Conservation (phyloP, 2,113 vertebrate species). For the Beaufortia kweichowensis region DNA sequence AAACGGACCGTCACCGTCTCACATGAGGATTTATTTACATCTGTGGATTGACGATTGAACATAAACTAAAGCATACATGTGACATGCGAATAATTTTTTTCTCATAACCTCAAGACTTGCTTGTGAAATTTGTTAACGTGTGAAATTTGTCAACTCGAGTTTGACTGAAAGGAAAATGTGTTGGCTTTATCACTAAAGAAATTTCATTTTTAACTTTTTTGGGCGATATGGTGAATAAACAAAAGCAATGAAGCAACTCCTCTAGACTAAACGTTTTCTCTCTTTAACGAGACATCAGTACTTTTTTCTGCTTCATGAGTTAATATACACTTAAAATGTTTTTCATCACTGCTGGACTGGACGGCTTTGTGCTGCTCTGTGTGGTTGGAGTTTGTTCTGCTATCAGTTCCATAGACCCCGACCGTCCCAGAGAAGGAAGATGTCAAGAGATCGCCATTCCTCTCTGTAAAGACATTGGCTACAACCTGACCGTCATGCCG, state of each 20-base stretch:
- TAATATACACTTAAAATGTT: conserved; percentile 62
- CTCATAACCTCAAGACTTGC: not conserved
- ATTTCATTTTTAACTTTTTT: too few relatives aligned
- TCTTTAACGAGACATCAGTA: not conserved
- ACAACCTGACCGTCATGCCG: conserved; percentile 95
- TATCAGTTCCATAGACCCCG: conserved; percentile 88
- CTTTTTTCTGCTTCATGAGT: conserved; percentile 16
- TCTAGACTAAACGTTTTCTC: not conserved
- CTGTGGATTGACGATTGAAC: not conserved
- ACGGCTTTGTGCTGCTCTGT: conserved; percentile 56
- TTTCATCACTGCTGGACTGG: conserved; percentile 52
- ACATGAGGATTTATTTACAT: not conserved
- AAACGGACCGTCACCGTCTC: conserved; percentile 2
- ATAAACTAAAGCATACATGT: not conserved
- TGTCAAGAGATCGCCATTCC: conserved; percentile 94
- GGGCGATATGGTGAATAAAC: not conserved
- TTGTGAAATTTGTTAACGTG: not conserved
- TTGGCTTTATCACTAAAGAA: not conserved
- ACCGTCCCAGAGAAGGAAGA: conserved; percentile 85
- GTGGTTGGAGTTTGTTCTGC: conserved; percentile 67
- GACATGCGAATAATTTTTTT: not conserved
- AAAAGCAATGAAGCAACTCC: conserved; percentile 10
- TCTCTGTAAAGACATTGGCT: conserved; percentile 95
- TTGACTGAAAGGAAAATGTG: not conserved
- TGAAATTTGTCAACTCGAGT: not conserved